Evolutionary conservation across 2,113 vertebrate species (phyloP).

Genomic region (Tricholaema leucomelas): DNA sequence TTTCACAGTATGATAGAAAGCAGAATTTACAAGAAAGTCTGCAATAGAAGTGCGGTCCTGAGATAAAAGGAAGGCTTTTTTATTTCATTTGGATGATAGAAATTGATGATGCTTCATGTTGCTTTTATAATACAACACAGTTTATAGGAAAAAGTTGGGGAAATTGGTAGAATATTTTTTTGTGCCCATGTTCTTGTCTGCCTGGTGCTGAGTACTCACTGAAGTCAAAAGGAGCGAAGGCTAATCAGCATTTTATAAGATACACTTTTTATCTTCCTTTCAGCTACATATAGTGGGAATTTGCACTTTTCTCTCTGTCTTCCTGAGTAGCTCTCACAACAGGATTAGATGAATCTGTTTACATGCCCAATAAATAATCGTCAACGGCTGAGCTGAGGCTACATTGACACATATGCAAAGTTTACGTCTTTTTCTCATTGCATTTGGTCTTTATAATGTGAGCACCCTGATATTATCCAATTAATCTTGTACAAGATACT

Average conservation of each 20-base stretch:
- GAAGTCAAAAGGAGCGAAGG: background rate
- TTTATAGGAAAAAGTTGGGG: background rate
- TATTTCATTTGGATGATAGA: background rate
- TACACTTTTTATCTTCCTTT: background rate
- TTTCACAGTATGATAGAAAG: background rate
- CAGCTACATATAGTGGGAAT: background rate
- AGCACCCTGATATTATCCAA: conserved; percentile 53
- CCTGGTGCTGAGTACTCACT: background rate
- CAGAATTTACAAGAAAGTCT: background rate
- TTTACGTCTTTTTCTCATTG: conserved; percentile 65
- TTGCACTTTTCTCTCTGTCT: background rate
- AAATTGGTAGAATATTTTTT: background rate
- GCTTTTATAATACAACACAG: background rate
- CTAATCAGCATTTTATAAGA: background rate
- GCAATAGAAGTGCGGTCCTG: background rate
- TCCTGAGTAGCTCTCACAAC: background rate
- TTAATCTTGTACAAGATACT: conserved; percentile 67
- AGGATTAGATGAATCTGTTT: conserved; percentile 45
- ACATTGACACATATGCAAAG: conserved; percentile 38
- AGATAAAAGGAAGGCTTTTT: background rate
- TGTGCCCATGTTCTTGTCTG: background rate
- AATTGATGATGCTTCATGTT: background rate
- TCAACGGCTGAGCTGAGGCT: conserved; percentile 48
- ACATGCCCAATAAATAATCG: conserved; percentile 58
- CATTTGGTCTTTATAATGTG: conserved; percentile 71